Base-by-base conservation (phyloP, 2,888 invertebrate genomes). In the Tiliacea citrago region DNA sequence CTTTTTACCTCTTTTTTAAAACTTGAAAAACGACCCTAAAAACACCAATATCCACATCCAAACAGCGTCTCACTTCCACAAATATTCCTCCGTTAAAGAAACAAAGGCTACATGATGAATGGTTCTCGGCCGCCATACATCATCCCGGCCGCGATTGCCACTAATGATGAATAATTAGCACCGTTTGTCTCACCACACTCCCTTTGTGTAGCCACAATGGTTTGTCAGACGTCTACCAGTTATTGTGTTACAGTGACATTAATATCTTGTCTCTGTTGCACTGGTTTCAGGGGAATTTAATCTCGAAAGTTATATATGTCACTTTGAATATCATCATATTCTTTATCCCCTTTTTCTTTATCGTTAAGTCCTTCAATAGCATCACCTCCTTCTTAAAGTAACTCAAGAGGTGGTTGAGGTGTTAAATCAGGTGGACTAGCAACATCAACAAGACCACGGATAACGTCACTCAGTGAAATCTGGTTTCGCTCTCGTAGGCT, bases 81-180 rank as follows among this genome's bases (percentile, higher is more conserved):
- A 83, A 83, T 86, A 83, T 77, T 87, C 71, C 69, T 78, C 62
- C 24, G 63, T 66, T 75, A 75, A 81, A 83, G 82, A 82, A 86
- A 92, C 92, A 92, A 91, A 91, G 90, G 86, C 86, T 75, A 49
- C 73, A 86, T 92, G 93, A 93, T 92, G 90, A 90, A 93, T 92
- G 88, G 87, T 78, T 78, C 79, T 82, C 67, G 85, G 79, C 86
- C 87, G 86, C 86, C 86, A 91, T 92, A 90, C 91, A 92, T 93
- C 92, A 92, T 90, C 85, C 84, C 63, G 81, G 86, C 83, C 83
- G 78, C 85, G 86, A 87, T 91, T 89, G 88, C 88, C 83, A 85
- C 92, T 93, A 94, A 93, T 93, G 93, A 92, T 93, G 93, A 94
- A 93, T 93, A 94, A 94, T 94, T 93, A 93, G 89, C 87, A 77